These are phyloP conservation scores for Tenebrosternarchus preto DNA, from an alignment of 2,113 vertebrate genomes.

Conservation along the genomic window DNA sequence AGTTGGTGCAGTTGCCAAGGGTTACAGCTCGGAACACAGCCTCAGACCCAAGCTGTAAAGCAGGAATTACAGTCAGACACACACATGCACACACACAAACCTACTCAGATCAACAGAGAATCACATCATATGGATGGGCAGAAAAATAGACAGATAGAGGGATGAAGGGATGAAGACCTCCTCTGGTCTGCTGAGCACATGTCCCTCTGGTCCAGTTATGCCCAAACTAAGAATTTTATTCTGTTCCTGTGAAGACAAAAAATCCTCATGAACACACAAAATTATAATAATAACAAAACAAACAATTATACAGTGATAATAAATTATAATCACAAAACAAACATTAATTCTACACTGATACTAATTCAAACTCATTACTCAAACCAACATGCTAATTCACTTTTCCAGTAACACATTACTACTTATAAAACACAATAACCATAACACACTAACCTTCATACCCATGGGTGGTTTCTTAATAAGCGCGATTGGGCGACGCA, in stretches of 20 bases:
- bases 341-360: too few relatives aligned
- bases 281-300: too few relatives aligned
- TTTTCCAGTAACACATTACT: too few relatives aligned
- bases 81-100: background rate
- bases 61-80: background rate
- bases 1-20: slow-evolving; percentile 89
- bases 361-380: too few relatives aligned
- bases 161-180: slow-evolving; percentile 74
- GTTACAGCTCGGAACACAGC: slow-evolving; percentile 94
- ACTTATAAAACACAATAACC: too few relatives aligned
- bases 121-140: background rate
- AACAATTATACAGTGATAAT: too few relatives aligned
- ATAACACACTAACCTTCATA: too few relatives aligned
- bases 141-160: background rate
- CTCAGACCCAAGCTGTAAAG: slow-evolving; percentile 88
- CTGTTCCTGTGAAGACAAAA: slow-evolving; percentile 80
- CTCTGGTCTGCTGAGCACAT: slow-evolving; percentile 90
- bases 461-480: too few relatives aligned
- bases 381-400: too few relatives aligned
- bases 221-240: slow-evolving; percentile 91
- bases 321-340: too few relatives aligned
- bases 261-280: background rate
- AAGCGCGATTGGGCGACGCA: too few relatives aligned
- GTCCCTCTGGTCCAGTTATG: slow-evolving; percentile 92
- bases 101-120: slow-evolving; percentile 5